Evolutionary conservation across 2,888 invertebrate species (phyloP).

Genomic region (Oscheius sp.): DNA sequence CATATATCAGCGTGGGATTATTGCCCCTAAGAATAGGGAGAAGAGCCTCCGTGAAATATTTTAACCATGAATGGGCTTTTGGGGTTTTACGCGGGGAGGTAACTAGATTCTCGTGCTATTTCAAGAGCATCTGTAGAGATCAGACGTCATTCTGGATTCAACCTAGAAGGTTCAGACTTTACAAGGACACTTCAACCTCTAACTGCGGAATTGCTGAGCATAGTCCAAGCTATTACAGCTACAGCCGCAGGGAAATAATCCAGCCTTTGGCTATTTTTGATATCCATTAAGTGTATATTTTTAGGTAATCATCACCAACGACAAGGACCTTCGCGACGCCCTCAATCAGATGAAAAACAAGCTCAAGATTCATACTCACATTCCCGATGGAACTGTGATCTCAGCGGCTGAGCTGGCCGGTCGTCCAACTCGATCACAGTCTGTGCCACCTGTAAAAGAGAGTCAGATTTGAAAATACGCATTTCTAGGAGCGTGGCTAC

Average conservation of each 20-base stretch:
- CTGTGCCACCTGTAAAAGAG: constrained; percentile 59
- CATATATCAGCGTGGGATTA: constrained; percentile 22
- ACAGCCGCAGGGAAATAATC: too few relatives aligned
- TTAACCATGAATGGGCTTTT: neutral
- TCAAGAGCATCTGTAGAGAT: neutral
- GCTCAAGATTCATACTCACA: constrained; percentile 63
- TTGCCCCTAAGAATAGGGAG: neutral
- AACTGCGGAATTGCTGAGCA: constrained; percentile 4
- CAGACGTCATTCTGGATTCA: neutral
- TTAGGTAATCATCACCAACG: constrained; percentile 61
- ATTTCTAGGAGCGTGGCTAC: constrained; percentile 59
- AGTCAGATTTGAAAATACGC: neutral
- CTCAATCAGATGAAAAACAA: constrained; percentile 61
- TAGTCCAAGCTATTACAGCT: constrained; percentile 8
- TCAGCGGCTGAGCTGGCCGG: constrained; percentile 68
- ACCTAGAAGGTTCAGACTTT: neutral
- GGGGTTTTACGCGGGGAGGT: neutral
- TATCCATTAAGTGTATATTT: constrained; percentile 10
- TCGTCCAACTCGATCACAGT: constrained; percentile 62
- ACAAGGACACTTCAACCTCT: too few relatives aligned
- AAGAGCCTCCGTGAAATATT: constrained; percentile 2
- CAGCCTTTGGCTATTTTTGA: neutral
- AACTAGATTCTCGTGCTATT: neutral
- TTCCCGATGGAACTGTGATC: constrained; percentile 60
- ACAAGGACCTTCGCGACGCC: constrained; percentile 65